Base-by-base conservation (phyloP, 2,113 vertebrate species). In the Myotis lucifugus region DNA sequence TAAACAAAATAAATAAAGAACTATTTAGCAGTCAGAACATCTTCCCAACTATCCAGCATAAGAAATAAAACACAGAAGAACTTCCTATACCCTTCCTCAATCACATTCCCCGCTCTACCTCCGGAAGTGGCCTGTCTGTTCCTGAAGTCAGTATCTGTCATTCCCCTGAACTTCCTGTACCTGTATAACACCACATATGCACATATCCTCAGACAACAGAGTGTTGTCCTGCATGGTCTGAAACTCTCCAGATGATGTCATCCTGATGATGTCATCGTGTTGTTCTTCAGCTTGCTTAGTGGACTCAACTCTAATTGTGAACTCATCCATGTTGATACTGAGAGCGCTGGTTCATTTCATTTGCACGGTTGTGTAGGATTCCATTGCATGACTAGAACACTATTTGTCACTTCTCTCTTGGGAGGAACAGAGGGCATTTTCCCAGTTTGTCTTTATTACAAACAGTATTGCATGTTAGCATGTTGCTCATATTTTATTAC, bases 1-100 rank as follows among this genome's bases (percentile, higher is more conserved):
- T 25, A 83, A 87, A 78, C 17, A 77, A 86, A 92, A 37, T 59
- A 86, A 92, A 37, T 59, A 85, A 90, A 85, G 13, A 82, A 70
- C 78, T 82, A 56, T 83, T 73, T 84, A 90, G 40, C 23, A 27
- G 17, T 37, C 10, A 37, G n/a, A 64, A 56, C 17, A 54, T 52
- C 54, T 67, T 72, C 37, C 25, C 40, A 76, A 29, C 4, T n/a
- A 66, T 25, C 15, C 8, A 72, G n/a, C 15, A 8, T 14, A 88
- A 23, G 29, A 77, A 81, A 40, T 72, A 87, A 72, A 86, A 81
- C 23, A 37, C 48, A 56, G 21, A 84, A 76, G 11, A n/a, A 52
- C 6, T 17, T 78, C 27, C 1, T 10, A 14, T n/a, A 23, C 3
- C 19, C 34, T 61, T 70, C 34, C 8, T 42, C 15, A 61, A 13